Base-by-base conservation (phyloP, 1,140 invertebrate species). In the Drosophila miranda region DNA sequence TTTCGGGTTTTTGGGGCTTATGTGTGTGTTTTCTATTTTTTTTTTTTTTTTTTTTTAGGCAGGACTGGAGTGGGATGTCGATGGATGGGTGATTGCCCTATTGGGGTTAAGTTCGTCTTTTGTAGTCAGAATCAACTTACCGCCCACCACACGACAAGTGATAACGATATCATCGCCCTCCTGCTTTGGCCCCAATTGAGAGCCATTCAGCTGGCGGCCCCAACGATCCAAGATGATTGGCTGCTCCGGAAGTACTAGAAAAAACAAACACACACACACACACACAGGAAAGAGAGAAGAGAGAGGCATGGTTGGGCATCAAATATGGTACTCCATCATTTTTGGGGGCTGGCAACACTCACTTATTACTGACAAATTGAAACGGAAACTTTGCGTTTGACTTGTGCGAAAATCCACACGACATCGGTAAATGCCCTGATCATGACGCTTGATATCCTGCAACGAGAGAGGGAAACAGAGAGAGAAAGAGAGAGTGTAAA, bases 291-390 rank as follows among this genome's bases (percentile, higher is more conserved):
- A 30, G 30, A 30, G 19, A 48, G 23, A 64, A 54, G 19, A 51
- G 57, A 28, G 57, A 49, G 51, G 21, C 44, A 41, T 51, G 30
- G 44, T 75, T 16, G 16, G 16, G 16, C 16, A 49, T 53, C 51
- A 50, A 55, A 68, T 68, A 30, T 38, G 5, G 23, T 26, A 23
- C 23, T 68, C 14, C 51, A 52, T 51, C 43, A 26, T 8, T 38
- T 28, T 61, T 70, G 46, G 7, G 7, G 30, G 8, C 3, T 2
- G 8, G 45, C 77, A 56, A 68, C 34, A 93, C 95, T 95, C 91
- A 97, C 96, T 96, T 87, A 97, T 96, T 76, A 98, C 95, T 60
- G 95, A 96, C 70, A 98, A 94, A 91, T 97, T 97, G 92, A 97
- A 96, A 80, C 95, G 94, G 86, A 96, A 95, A 90, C 95, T 97